These are phyloP conservation scores for Brachyptera putata DNA, from an alignment of 2,888 invertebrate species.

Conservation along the genomic window DNA sequence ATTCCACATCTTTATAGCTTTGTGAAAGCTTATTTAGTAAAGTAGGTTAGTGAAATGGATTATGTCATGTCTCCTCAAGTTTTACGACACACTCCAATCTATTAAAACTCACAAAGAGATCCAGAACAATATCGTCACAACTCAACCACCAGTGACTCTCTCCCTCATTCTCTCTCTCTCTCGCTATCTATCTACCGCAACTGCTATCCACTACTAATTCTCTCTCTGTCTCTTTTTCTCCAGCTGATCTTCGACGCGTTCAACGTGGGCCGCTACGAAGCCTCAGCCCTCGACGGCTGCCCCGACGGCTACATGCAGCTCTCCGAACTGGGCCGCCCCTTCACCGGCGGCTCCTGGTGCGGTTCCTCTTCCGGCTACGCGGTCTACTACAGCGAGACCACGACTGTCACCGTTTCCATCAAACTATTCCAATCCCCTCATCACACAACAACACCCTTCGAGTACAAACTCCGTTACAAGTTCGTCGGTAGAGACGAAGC, in stretches of 20 bases:
- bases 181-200: no score
- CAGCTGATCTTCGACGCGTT: conserved; percentile 84
- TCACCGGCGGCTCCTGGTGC: conserved; percentile 88
- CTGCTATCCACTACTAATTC: no score
- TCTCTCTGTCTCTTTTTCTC: conserved; percentile 36
- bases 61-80: no score
- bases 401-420: conserved; percentile 81
- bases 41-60: no score
- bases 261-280: conserved; percentile 77
- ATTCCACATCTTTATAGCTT: no score
- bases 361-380: conserved; percentile 76
- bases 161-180: no score
- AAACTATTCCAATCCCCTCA: conserved; percentile 62
- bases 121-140: no score
- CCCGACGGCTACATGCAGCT: conserved; percentile 86
- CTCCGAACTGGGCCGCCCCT: conserved; percentile 79
- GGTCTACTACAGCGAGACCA: conserved; percentile 85
- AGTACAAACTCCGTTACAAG: conserved; percentile 74
- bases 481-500: conserved; percentile 72
- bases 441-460: conserved; percentile 62
- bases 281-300: conserved; percentile 67
- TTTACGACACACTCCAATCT: no score
- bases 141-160: no score
- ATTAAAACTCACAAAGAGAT: no score
- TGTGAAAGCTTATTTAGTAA: no score